Evolutionary conservation across 2,113 vertebrate species (phyloP).

Genomic region (Grammomys surdaster): DNA sequence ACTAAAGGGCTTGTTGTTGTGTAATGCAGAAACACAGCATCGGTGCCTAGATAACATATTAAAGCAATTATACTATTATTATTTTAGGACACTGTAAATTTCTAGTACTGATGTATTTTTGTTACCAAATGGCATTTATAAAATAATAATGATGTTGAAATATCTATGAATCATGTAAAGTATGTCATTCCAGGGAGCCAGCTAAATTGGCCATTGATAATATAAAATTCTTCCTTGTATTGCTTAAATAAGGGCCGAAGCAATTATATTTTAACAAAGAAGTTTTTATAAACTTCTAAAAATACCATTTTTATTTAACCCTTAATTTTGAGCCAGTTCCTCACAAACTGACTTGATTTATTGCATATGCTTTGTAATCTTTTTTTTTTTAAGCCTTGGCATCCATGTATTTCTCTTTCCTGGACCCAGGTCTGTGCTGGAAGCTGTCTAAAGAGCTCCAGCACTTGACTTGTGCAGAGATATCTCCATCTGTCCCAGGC

Average conservation of each 20-base stretch:
- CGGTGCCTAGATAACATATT: slow-evolving; percentile 86
- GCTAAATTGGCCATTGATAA: slow-evolving; percentile 81
- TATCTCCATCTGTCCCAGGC: background rate
- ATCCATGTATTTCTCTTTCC: background rate
- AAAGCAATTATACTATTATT: slow-evolving; percentile 89
- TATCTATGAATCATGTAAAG: slow-evolving; percentile 87
- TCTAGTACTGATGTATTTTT: slow-evolving; percentile 84
- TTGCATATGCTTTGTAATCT: background rate
- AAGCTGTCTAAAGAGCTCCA: background rate
- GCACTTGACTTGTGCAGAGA: background rate
- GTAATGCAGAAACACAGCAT: slow-evolving; percentile 76
- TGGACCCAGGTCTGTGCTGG: background rate
- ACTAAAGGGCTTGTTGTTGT: slow-evolving; percentile 60
- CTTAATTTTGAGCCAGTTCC: background rate
- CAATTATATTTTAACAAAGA: slow-evolving; percentile 54
- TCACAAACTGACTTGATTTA: background rate
- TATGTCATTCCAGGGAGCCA: slow-evolving; percentile 84
- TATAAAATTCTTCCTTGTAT: slow-evolving; percentile 75
- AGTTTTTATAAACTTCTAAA: slow-evolving; percentile 59
- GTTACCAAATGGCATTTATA: slow-evolving; percentile 88
- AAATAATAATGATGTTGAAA: slow-evolving; percentile 90
- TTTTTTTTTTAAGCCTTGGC: background rate
- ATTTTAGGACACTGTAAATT: slow-evolving; percentile 89
- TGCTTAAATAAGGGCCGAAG: slow-evolving; percentile 80
- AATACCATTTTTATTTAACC: slow-evolving; percentile 47